phyloP scores from a whole-genome alignment of 2,113 vertebrate genomes.

The Todiramphus saurophagus region DNA sequence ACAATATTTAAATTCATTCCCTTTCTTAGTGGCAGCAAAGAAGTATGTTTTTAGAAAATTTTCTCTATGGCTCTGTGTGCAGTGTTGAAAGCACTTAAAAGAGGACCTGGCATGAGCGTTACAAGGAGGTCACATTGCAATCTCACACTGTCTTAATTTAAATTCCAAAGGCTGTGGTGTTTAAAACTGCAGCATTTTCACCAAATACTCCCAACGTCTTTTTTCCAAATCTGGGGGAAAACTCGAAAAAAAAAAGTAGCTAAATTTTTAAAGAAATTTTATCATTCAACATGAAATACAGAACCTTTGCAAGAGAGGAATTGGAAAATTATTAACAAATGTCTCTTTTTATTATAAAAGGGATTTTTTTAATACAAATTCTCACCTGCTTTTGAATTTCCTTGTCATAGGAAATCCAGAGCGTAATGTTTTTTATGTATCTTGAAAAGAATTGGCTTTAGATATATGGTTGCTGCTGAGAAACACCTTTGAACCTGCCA shows the following conservation, averaged over 20 bases:
- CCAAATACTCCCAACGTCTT: not conserved
- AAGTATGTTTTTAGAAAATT: constrained; percentile 3
- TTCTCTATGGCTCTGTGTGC: not conserved
- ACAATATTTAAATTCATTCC: constrained; percentile 21
- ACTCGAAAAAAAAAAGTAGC: not conserved
- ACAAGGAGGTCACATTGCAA: not conserved
- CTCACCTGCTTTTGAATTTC: not conserved
- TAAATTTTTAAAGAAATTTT: not conserved
- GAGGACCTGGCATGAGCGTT: not conserved
- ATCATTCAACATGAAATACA: not conserved
- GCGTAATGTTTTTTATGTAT: not conserved
- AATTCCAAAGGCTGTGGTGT: not conserved
- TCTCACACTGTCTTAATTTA: not conserved
- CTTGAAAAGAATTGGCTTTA: constrained; percentile 48
- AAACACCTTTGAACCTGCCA: constrained; percentile 58
- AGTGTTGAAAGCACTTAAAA: constrained; percentile 27
- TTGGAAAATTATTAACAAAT: constrained; percentile 10
- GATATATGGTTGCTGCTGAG: constrained; percentile 28
- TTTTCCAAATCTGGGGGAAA: not conserved
- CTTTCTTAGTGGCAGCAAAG: not conserved
- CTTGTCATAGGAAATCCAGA: not conserved
- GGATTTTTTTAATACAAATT: not conserved
- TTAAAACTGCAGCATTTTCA: constrained; percentile 18
- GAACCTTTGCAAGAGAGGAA: not conserved
- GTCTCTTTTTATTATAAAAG: not conserved